Percentiles rank a stretch among this genome's conserved stretches.
Evolutionary conservation across 1,140 invertebrate species (phyloP).

Genomic region (Melipona quadrifasciata): DNA sequence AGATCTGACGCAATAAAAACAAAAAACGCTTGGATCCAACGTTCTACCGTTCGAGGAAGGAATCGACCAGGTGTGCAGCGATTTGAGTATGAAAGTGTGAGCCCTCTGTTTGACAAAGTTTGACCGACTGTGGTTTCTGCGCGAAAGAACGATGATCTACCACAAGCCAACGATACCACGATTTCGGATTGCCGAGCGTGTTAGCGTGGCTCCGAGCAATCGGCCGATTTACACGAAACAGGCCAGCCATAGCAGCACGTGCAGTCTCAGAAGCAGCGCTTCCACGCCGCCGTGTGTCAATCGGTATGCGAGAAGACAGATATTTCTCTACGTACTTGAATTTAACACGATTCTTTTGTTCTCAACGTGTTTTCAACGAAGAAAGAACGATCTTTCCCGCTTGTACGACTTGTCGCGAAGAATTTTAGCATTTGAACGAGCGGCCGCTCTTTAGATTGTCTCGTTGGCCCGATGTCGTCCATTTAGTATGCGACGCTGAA

Average conservation of each 20-base stretch:
- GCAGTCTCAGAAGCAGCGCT: conserved; percentile 72
- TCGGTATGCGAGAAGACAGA: conserved; percentile 71
- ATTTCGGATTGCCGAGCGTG: conserved; percentile 79
- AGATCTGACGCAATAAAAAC: no score
- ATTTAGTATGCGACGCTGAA: conserved; percentile 15
- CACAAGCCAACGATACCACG: conserved; percentile 80
- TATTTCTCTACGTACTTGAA: no score
- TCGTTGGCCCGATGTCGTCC: background rate
- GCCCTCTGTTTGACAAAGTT: background rate
- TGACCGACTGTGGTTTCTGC: no score
- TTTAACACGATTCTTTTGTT: background rate
- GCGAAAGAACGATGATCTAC: conserved; percentile 74
- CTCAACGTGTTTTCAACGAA: background rate
- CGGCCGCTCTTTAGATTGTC: background rate
- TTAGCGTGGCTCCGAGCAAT: conserved; percentile 78
- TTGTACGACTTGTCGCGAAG: no score
- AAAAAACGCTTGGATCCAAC: no score
- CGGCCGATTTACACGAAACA: conserved; percentile 75
- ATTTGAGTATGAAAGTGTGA: conserved; percentile 18
- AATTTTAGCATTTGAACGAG: background rate
- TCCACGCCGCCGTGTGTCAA: conserved; percentile 74
- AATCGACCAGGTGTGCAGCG: no score
- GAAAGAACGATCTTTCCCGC: background rate
- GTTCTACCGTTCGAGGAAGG: no score
- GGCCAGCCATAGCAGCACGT: conserved; percentile 73